Percentiles rank a stretch among this genome's conserved stretches.
These are phyloP conservation scores for Proales similis DNA, from an alignment of 1,140 invertebrate genomes.

Conservation along the genomic window DNA sequence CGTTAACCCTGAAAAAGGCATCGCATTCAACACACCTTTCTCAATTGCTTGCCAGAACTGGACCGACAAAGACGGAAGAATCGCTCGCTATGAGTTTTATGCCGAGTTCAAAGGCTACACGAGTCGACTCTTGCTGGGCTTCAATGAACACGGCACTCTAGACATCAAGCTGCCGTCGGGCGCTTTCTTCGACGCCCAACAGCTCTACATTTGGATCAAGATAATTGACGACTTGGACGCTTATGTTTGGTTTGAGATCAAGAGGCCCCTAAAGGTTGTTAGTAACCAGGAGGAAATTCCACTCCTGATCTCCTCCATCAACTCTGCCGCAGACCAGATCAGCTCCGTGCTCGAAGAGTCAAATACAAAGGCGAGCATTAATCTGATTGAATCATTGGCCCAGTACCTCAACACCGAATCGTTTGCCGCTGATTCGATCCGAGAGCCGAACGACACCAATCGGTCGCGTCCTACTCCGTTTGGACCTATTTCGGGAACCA, in stretches of 20 bases:
- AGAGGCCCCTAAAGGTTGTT: too few relatives aligned
- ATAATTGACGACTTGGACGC: neutral
- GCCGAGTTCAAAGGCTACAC: neutral
- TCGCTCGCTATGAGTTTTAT: constrained; percentile 9
- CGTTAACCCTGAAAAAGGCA: constrained; percentile 1
- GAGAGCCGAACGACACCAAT: too few relatives aligned
- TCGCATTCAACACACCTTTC: constrained; percentile 7
- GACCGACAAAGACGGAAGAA: constrained; percentile 13
- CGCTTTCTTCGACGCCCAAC: neutral
- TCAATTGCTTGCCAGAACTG: constrained; percentile 9
- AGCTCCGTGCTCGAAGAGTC: too few relatives aligned
- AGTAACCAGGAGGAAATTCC: too few relatives aligned
- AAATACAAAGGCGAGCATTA: too few relatives aligned
- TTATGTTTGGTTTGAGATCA: too few relatives aligned
- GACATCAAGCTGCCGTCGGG: constrained; percentile 3
- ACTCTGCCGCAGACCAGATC: too few relatives aligned
- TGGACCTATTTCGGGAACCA: too few relatives aligned
- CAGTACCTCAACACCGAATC: too few relatives aligned
- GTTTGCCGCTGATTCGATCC: too few relatives aligned
- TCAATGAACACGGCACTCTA: neutral
- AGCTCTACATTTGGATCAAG: neutral
- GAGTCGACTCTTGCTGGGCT: constrained; percentile 3
- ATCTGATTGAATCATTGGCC: too few relatives aligned
- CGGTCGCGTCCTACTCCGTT: neutral
- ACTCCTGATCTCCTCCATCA: too few relatives aligned